Percentiles rank a stretch among this genome's conserved stretches.
Conservation (phyloP, 2,797 vertebrate genomes). For the Phoebastria nigripes region DNA sequence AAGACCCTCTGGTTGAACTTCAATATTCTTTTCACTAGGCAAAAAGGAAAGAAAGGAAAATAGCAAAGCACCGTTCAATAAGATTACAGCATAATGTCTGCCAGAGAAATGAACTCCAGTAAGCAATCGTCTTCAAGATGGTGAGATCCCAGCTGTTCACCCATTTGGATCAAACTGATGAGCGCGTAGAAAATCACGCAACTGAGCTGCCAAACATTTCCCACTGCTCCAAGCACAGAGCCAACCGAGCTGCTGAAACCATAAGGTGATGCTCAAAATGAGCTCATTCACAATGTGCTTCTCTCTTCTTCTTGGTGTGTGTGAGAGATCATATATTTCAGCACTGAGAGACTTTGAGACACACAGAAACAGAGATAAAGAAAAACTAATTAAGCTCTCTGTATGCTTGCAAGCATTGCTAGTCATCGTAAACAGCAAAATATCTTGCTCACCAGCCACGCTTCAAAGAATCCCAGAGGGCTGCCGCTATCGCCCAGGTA, state of each 20-base stretch:
- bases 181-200: slow-evolving; percentile 10
- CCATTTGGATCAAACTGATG: slow-evolving; percentile 59
- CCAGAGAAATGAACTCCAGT: slow-evolving; percentile 43
- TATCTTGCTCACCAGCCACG: slow-evolving; percentile 2
- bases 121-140: slow-evolving; percentile 42
- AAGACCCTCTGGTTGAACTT: neutral
- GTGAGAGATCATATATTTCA: slow-evolving; percentile 6
- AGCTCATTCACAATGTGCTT: slow-evolving; percentile 17
- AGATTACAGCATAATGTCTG: neutral
- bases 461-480: slow-evolving; percentile 16
- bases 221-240: slow-evolving; percentile 14
- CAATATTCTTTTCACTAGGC: neutral
- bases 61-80: neutral
- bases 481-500: neutral
- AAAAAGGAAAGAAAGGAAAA: slow-evolving; percentile 8
- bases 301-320: neutral
- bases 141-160: slow-evolving; percentile 61
- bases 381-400: slow-evolving; percentile 54
- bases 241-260: slow-evolving; percentile 53
- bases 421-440: slow-evolving; percentile 32
- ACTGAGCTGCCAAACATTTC: slow-evolving; percentile 52
- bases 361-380: slow-evolving; percentile 6
- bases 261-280: slow-evolving; percentile 59
- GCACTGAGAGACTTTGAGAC: slow-evolving; percentile 3
- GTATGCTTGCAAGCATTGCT: slow-evolving; percentile 1